Evolutionary conservation across 2,888 invertebrate genomes (phyloP).

Genomic region (Orthosia cruda): DNA sequence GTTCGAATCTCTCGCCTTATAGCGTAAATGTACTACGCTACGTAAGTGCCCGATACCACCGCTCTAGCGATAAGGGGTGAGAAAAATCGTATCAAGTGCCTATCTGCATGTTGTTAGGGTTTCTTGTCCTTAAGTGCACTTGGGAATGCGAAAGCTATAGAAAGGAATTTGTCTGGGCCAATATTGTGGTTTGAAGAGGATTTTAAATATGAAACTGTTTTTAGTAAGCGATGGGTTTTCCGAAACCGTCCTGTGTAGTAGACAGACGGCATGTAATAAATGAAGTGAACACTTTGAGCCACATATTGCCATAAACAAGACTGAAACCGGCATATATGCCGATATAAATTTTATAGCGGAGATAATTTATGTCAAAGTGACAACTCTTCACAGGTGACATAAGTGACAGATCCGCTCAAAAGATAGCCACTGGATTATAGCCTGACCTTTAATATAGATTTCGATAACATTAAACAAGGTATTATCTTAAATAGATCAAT

Average conservation of each 20-base stretch:
- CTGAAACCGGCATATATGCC: not conserved
- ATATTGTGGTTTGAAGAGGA: constrained; percentile 6
- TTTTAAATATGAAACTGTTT: constrained; percentile 9
- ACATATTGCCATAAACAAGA: not conserved
- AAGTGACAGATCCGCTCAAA: constrained; percentile 23
- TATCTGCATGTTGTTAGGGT: constrained; percentile 1
- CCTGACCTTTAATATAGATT: constrained; percentile 37
- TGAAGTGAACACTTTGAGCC: too few species aligned
- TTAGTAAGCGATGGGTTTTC: not conserved
- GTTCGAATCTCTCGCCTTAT: constrained; percentile 41
- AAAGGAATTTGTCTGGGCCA: constrained; percentile 9
- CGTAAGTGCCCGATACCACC: constrained; percentile 40
- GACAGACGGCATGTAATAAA: not conserved
- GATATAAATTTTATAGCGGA: constrained; percentile 1
- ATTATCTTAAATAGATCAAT: constrained; percentile 36
- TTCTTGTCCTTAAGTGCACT: constrained; percentile 16
- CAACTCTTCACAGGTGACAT: constrained; percentile 18
- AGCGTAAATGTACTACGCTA: constrained; percentile 45
- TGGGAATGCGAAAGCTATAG: constrained; percentile 16
- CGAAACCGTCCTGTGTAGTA: not conserved
- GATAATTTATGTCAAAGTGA: constrained; percentile 18
- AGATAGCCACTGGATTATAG: constrained; percentile 28
- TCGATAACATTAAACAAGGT: constrained; percentile 24
- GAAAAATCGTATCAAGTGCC: constrained; percentile 38
- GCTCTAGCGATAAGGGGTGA: constrained; percentile 20